These are phyloP conservation scores for Cuculus canorus DNA, from an alignment of 2,797 vertebrate genomes.

Conservation along the genomic window DNA sequence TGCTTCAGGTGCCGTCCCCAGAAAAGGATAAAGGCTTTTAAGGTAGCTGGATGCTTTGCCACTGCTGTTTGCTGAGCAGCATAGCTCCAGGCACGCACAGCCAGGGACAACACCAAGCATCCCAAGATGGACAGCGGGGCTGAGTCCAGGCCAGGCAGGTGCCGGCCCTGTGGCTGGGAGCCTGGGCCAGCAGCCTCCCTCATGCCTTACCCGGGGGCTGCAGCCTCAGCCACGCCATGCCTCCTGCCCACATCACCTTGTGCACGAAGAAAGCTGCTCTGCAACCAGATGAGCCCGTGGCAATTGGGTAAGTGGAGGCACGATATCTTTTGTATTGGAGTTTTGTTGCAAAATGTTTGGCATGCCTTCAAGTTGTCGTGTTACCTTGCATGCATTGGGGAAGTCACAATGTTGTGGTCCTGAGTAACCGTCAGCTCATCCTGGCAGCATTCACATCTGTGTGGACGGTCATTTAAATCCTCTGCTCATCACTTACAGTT, in stretches of 20 bases:
- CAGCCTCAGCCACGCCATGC: accelerated
- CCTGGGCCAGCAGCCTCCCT: neutral
- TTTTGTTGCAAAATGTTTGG: neutral
- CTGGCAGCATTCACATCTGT: accelerated
- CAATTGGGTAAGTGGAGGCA: accelerated
- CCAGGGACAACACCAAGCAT: neutral
- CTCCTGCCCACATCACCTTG: accelerated
- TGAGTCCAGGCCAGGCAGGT: neutral
- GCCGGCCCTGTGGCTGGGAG: too few species aligned
- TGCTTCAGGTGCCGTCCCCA: neutral
- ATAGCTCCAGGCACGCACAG: accelerated
- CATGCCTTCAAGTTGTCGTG: neutral
- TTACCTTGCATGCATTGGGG: accelerated
- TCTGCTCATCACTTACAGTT: accelerated
- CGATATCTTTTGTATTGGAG: accelerated
- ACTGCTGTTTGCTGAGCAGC: neutral
- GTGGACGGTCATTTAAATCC: neutral
- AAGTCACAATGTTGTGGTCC: neutral
- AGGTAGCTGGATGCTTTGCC: neutral
- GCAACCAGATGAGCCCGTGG: accelerated
- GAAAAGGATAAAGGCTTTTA: neutral
- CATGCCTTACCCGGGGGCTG: too few species aligned
- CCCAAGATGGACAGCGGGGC: too few species aligned
- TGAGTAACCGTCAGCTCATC: accelerated
- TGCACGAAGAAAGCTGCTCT: neutral